Conservation (phyloP, 2,113 vertebrate species). For the Clarias magur region DNA sequence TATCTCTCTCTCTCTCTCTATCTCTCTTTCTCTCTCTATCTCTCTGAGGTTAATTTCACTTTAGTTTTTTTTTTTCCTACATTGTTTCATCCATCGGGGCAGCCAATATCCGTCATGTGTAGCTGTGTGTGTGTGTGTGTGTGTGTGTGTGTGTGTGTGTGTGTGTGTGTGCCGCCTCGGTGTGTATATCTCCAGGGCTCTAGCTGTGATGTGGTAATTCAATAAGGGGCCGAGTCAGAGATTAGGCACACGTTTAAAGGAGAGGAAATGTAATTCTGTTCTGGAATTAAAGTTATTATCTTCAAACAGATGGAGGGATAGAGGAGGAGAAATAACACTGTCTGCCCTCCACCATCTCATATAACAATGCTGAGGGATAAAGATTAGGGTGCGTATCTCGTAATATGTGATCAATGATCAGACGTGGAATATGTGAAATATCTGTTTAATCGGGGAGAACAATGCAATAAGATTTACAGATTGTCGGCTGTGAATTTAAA, state of each 20-base stretch:
- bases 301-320: conserved; percentile 64
- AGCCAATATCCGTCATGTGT: conserved; percentile 60
- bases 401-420: background rate
- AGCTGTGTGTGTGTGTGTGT: background rate
- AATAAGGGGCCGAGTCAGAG: conserved; percentile 75
- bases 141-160: conserved; percentile 29
- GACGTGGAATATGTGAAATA: background rate
- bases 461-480: background rate
- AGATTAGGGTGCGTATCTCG: background rate
- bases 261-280: conserved; percentile 75
- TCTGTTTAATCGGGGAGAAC: background rate
- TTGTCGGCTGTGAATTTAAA: background rate
- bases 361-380: conserved; percentile 42
- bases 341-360: conserved; percentile 11
- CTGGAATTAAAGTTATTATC: conserved; percentile 81
- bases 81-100: conserved; percentile 67
- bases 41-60: conserved; percentile 71
- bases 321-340: conserved; percentile 41
- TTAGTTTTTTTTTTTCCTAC: conserved; percentile 60
- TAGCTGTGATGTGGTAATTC: conserved; percentile 64
- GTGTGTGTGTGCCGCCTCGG: background rate
- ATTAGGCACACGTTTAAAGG: conserved; percentile 75
- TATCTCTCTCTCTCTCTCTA: background rate
- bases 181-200: conserved; percentile 47
- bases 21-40: too few species aligned